phyloP scores from a whole-genome alignment of 1,140 invertebrate species.

The Schlechtendalia chinensis region DNA sequence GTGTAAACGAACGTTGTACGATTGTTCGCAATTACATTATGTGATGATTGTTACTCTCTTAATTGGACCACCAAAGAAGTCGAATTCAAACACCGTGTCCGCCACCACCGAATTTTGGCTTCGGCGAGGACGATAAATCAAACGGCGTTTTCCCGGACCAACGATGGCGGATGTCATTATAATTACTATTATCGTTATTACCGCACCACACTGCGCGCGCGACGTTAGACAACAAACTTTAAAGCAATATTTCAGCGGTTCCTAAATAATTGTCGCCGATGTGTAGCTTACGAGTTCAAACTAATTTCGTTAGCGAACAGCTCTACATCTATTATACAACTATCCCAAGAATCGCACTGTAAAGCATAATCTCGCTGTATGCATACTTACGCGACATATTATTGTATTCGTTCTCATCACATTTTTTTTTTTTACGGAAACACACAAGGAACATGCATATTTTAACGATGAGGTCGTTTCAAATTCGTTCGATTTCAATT shows the following conservation, averaged over 20 bases:
- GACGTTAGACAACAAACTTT: slow-evolving; percentile 15
- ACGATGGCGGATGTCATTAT: background rate
- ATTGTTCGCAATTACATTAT: background rate
- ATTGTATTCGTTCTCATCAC: too few species aligned
- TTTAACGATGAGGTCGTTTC: too few species aligned
- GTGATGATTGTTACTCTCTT: background rate
- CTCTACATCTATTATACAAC: background rate
- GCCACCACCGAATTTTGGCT: background rate
- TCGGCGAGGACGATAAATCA: slow-evolving; percentile 13
- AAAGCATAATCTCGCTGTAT: too few species aligned
- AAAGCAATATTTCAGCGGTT: slow-evolving; percentile 14
- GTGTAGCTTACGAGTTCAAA: slow-evolving; percentile 4
- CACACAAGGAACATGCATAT: too few species aligned
- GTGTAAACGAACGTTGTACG: too few species aligned
- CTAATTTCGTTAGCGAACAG: slow-evolving; percentile 11
- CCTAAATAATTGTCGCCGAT: slow-evolving; percentile 8
- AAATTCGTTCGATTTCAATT: too few species aligned
- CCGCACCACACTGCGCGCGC: background rate
- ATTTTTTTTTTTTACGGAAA: too few species aligned
- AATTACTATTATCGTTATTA: slow-evolving; percentile 17
- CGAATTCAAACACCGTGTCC: slow-evolving; percentile 25
- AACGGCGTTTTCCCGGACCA: background rate
- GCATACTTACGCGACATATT: too few species aligned
- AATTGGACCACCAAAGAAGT: slow-evolving; percentile 21
- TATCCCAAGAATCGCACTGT: background rate